Conservation (phyloP, 2,888 invertebrate species). For the Drosophila vallismaia region DNA sequence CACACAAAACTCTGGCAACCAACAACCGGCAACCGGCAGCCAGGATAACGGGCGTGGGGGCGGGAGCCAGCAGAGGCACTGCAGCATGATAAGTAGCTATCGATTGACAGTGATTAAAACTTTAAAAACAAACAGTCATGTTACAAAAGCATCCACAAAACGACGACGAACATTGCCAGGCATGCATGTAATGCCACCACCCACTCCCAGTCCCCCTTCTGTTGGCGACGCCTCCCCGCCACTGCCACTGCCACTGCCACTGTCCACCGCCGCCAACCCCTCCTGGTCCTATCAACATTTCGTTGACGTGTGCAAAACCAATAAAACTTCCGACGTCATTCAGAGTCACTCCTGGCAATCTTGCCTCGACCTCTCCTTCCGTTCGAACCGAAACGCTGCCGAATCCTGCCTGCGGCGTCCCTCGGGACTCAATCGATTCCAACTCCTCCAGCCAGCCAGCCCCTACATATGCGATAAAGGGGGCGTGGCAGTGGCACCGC, state of each 20-base stretch:
- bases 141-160: slow-evolving; percentile 50
- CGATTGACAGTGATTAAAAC: slow-evolving; percentile 79
- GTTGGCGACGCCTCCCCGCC: not conserved
- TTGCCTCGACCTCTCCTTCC: slow-evolving; percentile 34
- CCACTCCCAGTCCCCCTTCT: slow-evolving; percentile 1
- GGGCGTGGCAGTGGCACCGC: slow-evolving; percentile 16
- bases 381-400: no score
- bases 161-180: slow-evolving; percentile 41
- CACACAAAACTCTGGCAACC: not conserved
- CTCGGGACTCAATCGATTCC: slow-evolving; percentile 31
- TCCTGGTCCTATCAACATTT: slow-evolving; percentile 57
- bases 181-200: slow-evolving; percentile 74
- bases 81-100: slow-evolving; percentile 77
- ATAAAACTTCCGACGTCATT: slow-evolving; percentile 80
- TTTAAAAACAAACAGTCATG: slow-evolving; percentile 78
- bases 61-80: slow-evolving; percentile 18
- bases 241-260: no score
- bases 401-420: not conserved
- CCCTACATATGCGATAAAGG: slow-evolving; percentile 43
- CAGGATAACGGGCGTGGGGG: not conserved
- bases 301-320: slow-evolving; percentile 81
- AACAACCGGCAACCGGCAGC: not conserved
- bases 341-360: slow-evolving; percentile 58
- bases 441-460: slow-evolving; percentile 14
- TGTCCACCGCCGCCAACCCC: not conserved